Conservation (phyloP, 64 coral and sea anemone species). For the Platygyra sinensis region DNA sequence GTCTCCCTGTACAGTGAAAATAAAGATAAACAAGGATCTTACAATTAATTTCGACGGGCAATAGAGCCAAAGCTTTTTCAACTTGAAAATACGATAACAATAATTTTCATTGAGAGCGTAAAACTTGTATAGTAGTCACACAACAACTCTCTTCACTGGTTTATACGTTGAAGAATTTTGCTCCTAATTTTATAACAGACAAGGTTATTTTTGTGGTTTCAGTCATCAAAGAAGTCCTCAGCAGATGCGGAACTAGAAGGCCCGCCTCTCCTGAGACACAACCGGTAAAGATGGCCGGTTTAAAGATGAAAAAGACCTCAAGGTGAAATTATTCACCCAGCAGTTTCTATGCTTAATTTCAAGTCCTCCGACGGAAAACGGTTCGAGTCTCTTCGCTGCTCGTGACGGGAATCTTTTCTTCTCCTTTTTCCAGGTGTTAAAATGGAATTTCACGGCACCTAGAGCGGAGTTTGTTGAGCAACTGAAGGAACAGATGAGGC, state of each 20-base stretch:
- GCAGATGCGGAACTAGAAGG: slow-evolving; percentile 62
- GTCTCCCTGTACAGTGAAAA: too few relatives aligned
- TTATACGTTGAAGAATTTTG: background rate
- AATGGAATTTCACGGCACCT: slow-evolving; percentile 93
- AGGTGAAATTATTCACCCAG: slow-evolving; percentile 32
- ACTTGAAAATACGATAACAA: too few relatives aligned
- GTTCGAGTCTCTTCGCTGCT: background rate
- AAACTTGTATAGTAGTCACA: background rate
- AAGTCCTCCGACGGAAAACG: background rate
- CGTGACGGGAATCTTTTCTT: background rate
- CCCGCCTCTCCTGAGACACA: slow-evolving; percentile 71
- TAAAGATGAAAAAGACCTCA: slow-evolving; percentile 94
- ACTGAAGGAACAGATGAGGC: slow-evolving; percentile 93
- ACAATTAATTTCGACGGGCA: too few relatives aligned
- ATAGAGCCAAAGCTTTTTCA: too few relatives aligned
- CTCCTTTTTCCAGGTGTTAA: slow-evolving; percentile 64
- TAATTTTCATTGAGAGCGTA: too few relatives aligned
- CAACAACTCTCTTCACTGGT: background rate
- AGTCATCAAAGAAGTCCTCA: slow-evolving; percentile 58
- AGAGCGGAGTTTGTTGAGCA: slow-evolving; percentile 89
- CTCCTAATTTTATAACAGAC: background rate
- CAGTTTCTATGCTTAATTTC: background rate
- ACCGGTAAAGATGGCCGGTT: slow-evolving; percentile 86
- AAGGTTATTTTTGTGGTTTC: background rate
- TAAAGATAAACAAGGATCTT: too few relatives aligned